phyloP scores from a whole-genome alignment of 2,888 invertebrate genomes.

The Ligdia adustata region DNA sequence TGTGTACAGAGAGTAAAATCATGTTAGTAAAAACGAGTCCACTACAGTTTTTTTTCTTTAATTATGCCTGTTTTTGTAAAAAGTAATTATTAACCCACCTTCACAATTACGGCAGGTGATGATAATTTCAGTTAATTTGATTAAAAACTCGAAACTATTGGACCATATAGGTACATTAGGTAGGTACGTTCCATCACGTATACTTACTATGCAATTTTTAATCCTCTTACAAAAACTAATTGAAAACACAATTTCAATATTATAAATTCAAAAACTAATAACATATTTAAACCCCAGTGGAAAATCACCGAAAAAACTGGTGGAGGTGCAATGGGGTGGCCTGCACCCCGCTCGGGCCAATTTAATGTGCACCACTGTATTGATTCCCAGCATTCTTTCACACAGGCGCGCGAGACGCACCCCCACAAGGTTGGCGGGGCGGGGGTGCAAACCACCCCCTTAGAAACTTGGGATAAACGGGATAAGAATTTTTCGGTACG shows the following conservation, averaged over 20 bases:
- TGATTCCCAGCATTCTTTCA: conserved; percentile 79
- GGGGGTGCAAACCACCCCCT: conserved; percentile 35
- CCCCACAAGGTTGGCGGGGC: conserved; percentile 37
- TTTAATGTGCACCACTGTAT: conserved; percentile 81
- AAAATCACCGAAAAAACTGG: conserved; percentile 58
- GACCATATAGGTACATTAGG: too few species aligned
- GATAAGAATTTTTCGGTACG: conserved; percentile 71
- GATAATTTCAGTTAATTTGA: too few species aligned
- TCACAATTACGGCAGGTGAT: too few species aligned
- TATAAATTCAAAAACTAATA: conserved; percentile 29
- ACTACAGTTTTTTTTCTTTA: too few species aligned
- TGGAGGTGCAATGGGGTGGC: conserved; percentile 35
- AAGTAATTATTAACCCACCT: too few species aligned
- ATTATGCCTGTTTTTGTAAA: too few species aligned
- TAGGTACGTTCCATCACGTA: too few species aligned
- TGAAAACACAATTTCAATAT: conserved; percentile 12
- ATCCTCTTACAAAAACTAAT: conserved; percentile 9
- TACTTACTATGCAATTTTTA: too few species aligned
- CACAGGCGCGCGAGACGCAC: conserved; percentile 77
- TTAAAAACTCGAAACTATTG: too few species aligned
- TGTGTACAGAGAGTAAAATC: too few species aligned
- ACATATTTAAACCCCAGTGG: conserved; percentile 41
- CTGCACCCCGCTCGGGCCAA: conserved; percentile 60
- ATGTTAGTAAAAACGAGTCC: too few species aligned
- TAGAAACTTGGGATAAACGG: conserved; percentile 65